Evolutionary conservation across 1,140 invertebrate species (phyloP).

Genomic region (Rhagoletis zephyria): DNA sequence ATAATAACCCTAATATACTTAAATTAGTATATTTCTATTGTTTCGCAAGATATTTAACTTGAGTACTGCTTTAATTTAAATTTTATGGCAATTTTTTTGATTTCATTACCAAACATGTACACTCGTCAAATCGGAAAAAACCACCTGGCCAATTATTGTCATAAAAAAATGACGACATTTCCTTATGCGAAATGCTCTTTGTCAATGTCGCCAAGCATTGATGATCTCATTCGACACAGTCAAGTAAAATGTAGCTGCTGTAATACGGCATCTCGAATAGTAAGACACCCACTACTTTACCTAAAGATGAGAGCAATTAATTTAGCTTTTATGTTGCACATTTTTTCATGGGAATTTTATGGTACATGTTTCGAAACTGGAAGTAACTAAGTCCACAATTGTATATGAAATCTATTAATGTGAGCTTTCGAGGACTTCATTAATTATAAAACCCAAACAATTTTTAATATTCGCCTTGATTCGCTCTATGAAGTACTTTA

Average conservation of each 20-base stretch:
- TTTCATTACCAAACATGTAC: conserved; percentile 7
- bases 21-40: not conserved
- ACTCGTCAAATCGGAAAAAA: not conserved
- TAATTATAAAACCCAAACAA: not conserved
- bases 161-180: conserved; percentile 44
- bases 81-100: not conserved
- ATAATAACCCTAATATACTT: too few species aligned
- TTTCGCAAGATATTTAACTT: not conserved
- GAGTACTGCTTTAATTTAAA: not conserved
- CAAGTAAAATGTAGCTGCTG: not conserved
- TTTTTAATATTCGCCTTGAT: too few species aligned
- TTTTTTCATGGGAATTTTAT: conserved; percentile 7
- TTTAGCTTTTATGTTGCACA: not conserved
- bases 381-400: too few species aligned
- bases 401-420: not conserved
- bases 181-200: not conserved
- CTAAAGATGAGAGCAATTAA: conserved; percentile 25
- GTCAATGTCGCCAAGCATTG: not conserved
- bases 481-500: not conserved
- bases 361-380: not conserved
- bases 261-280: conserved; percentile 26
- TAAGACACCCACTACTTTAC: conserved; percentile 1
- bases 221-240: conserved; percentile 26
- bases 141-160: conserved; percentile 40
- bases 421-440: not conserved